phyloP scores from a whole-genome alignment of 2,888 invertebrate species.

The Acleris laterana region DNA sequence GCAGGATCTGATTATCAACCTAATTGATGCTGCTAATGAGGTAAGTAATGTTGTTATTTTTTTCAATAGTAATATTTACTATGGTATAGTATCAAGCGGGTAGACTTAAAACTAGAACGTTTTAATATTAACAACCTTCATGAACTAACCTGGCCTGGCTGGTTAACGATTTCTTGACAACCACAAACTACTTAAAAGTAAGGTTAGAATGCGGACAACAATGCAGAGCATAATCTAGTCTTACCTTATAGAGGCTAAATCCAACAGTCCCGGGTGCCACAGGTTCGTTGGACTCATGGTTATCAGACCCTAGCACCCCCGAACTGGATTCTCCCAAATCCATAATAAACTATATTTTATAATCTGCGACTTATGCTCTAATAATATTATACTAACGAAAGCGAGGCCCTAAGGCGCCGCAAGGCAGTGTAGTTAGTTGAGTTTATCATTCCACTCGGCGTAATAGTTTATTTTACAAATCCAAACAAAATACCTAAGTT shows the following conservation, averaged over 20 bases:
- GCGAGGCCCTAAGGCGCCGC: conserved; percentile 17
- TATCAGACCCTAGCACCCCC: conserved; percentile 48
- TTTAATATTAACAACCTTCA: too few relatives aligned
- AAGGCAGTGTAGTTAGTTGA: conserved; percentile 3
- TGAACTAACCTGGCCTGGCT: too few relatives aligned
- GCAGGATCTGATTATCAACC: too few relatives aligned
- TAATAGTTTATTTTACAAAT: not conserved
- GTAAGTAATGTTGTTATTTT: too few relatives aligned
- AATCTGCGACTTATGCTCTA: not conserved
- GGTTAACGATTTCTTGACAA: too few relatives aligned
- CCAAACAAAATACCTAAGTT: not conserved
- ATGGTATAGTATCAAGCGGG: too few relatives aligned
- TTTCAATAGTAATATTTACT: too few relatives aligned
- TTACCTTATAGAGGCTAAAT: conserved; percentile 45
- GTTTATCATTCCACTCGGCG: not conserved
- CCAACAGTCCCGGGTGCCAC: conserved; percentile 47
- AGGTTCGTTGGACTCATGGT: conserved; percentile 55
- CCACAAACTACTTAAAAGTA: too few relatives aligned
- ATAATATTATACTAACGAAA: not conserved
- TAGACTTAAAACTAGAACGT: too few relatives aligned
- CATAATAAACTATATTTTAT: conserved; percentile 43
- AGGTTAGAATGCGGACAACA: too few relatives aligned
- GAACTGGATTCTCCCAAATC: conserved; percentile 44
- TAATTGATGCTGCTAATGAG: too few relatives aligned
- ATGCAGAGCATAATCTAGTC: not conserved